Evolutionary conservation across 2,113 vertebrate species (phyloP).

Genomic region (Bambusicola thoracicus): DNA sequence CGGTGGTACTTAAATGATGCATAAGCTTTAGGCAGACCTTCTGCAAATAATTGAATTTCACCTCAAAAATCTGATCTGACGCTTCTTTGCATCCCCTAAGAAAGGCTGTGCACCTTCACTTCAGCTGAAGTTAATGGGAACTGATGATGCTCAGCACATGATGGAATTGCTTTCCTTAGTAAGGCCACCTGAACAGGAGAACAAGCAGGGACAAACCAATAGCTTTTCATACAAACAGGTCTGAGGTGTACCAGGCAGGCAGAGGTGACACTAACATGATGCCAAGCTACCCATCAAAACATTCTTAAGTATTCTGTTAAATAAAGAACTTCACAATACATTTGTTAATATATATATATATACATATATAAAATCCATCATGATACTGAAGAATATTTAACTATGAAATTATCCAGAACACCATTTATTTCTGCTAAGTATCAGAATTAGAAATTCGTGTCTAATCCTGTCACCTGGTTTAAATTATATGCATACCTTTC

Average conservation of each 20-base stretch:
- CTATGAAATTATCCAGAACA: not conserved
- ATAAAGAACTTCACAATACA: not conserved
- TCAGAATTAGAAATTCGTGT: not conserved
- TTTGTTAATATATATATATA: too few species aligned
- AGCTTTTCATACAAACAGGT: not conserved
- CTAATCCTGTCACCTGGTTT: not conserved
- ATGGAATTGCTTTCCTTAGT: not conserved
- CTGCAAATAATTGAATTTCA: constrained; percentile 15
- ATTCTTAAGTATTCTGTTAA: not conserved
- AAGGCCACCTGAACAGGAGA: not conserved
- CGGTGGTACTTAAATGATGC: constrained; percentile 46
- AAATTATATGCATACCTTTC: not conserved
- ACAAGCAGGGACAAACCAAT: not conserved
- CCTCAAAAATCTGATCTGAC: constrained; percentile 13
- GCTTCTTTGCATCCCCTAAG: not conserved
- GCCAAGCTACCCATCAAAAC: not conserved
- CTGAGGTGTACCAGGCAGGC: not conserved
- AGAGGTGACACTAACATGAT: not conserved
- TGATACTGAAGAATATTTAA: not conserved
- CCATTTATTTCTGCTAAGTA: not conserved
- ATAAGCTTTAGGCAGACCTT: constrained; percentile 3
- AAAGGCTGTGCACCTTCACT: not conserved
- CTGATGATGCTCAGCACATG: not conserved
- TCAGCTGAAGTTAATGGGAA: constrained; percentile 10
- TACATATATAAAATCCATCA: too few species aligned